Base-by-base conservation (phyloP, 2,113 vertebrate genomes). In the Eubucco bourcierii region DNA sequence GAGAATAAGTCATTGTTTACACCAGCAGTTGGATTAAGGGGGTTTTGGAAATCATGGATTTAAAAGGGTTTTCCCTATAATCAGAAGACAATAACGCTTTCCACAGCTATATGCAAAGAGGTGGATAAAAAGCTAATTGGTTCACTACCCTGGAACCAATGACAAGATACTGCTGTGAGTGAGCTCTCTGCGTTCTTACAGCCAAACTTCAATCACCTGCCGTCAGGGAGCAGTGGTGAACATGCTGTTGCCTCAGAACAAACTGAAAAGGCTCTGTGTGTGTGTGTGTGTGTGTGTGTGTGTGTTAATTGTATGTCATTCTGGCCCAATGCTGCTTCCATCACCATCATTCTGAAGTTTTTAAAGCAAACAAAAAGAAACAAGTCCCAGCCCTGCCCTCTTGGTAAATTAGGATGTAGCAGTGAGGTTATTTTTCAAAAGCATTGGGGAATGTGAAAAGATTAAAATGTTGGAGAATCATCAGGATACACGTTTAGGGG, bases 11-110 rank as follows among this genome's bases (percentile, higher is more conserved):
- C 67, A 92, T 93, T 95, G 83, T 92, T 95, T 94, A 85, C 71
- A 90, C 75, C 64, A 66, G 76, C 88, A 70, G 90, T 78, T 88
- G 84, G 94, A 97, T 96, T 96, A 96, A 91, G 73, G 59, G 94
- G 63, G 88, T 94, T 93, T 96, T 94, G 66, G 8, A 94, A 95
- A 95, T 80, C 92, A 86, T 12, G 63, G 92, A 96, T 94, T 96
- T 92, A 84, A 87, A 84, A 20, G 17, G 17, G 70, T 63, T 86
- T 94, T 84, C 91, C 81, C 73, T 75, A 19, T 67, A 95, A 95
- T 88, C 17, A 88, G 20, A 90, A 94, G 80, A 77, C 95, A 96
- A 95, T 61, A 89, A 81, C 14, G 19, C 53, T 91, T 95, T 73
- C 73, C 94, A 80, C 60, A 96, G 84, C 84, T 85, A 81, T 34